A percentile compares a stretch with the other conserved stretches of the same genome.
phyloP scores from a whole-genome alignment of 2,113 vertebrate genomes.

The Andinoacara biseriatus region DNA sequence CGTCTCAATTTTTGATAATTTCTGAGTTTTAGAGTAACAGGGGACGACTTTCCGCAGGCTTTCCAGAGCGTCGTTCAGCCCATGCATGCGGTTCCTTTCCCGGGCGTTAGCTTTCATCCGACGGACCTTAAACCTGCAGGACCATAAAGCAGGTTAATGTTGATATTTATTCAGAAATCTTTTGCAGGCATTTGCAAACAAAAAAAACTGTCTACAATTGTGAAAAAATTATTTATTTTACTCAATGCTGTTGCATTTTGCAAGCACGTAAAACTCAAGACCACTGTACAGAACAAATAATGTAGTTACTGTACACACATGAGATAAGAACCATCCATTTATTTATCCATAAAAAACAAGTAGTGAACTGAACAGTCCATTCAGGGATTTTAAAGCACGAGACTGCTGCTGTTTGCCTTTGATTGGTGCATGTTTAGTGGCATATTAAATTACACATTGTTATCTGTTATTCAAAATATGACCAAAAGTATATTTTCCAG shows the following conservation, averaged over 20 bases:
- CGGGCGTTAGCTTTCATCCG: constrained; percentile 97
- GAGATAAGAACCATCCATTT: too few species aligned
- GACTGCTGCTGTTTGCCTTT: too few species aligned
- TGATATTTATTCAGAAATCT: background rate
- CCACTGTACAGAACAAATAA: background rate
- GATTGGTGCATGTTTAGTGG: too few species aligned
- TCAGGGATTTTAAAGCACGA: too few species aligned
- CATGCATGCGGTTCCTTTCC: constrained; percentile 98
- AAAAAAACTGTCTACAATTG: background rate
- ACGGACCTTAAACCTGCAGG: constrained; percentile 88
- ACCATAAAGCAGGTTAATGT: background rate
- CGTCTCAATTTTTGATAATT: constrained; percentile 98
- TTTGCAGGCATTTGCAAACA: background rate
- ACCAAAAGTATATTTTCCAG: background rate
- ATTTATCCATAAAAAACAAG: too few species aligned
- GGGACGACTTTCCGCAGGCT: constrained; percentile 98
- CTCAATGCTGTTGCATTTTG: background rate
- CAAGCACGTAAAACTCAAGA: background rate
- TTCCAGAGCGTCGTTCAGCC: constrained; percentile 95
- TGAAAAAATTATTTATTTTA: background rate
- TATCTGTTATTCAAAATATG: background rate
- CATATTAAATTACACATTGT: too few species aligned
- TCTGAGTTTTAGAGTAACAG: constrained; percentile 99
- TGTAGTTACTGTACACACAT: background rate
- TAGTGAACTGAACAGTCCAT: too few species aligned